phyloP scores from a whole-genome alignment of 2,888 invertebrate genomes.

The Drosophila recens region DNA sequence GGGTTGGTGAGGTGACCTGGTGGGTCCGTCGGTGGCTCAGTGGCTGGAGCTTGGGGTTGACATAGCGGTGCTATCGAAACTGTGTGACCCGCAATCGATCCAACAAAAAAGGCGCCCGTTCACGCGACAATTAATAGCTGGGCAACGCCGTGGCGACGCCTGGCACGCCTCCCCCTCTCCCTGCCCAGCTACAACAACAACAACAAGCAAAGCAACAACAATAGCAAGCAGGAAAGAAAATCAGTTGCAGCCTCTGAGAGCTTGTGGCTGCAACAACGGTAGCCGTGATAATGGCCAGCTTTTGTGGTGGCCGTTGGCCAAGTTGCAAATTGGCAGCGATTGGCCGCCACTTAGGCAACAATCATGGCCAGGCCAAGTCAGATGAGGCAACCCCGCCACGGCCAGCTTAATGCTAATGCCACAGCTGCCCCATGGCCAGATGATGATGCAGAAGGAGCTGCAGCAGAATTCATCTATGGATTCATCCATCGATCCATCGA shows the following conservation, averaged over 20 bases:
- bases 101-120: conserved; percentile 65
- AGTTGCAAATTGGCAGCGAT: conserved; percentile 59
- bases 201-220: neutral
- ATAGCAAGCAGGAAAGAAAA: neutral
- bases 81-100: conserved; percentile 79
- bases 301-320: conserved; percentile 52
- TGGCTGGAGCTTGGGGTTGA: conserved; percentile 41
- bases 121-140: conserved; percentile 80
- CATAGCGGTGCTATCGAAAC: conserved; percentile 65
- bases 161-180: conserved; percentile 43
- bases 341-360: conserved; percentile 62
- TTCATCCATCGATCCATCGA: conserved; percentile 20
- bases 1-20: neutral
- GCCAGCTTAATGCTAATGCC: conserved; percentile 55
- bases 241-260: neutral
- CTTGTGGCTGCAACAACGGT: conserved; percentile 55
- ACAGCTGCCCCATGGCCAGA: conserved; percentile 62
- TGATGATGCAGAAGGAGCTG: conserved; percentile 23
- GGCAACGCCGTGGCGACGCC: conserved; percentile 62
- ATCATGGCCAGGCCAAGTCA: conserved; percentile 45
- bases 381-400: conserved; percentile 52
- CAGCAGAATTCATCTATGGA: conserved; percentile 15
- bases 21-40: conserved; percentile 11
- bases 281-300: conserved; percentile 75
- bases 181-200: conserved; percentile 19